Evolutionary conservation across 2,888 invertebrate species (phyloP).

Genomic region (Eilema depressum): DNA sequence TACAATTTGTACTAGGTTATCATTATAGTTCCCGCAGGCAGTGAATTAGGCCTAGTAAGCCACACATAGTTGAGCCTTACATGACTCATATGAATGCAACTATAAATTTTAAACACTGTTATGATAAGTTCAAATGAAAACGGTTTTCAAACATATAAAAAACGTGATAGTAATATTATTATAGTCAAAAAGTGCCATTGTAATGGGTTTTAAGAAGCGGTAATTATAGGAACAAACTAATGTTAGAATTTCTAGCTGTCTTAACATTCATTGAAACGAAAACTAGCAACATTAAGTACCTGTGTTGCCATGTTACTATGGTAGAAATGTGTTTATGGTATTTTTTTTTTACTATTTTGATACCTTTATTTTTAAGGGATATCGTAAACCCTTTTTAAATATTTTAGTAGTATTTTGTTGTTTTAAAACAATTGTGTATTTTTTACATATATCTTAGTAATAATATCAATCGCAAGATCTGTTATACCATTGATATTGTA

Average conservation of each 20-base stretch:
- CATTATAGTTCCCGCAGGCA: background rate
- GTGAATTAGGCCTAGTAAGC: background rate
- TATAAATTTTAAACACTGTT: background rate
- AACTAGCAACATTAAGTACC: conserved; percentile 22
- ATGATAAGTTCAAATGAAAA: background rate
- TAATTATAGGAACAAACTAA: conserved; percentile 47
- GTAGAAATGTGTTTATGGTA: conserved; percentile 17
- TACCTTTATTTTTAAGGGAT: conserved; percentile 16
- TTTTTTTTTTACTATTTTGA: conserved; percentile 18
- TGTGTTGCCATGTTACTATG: conserved; percentile 23
- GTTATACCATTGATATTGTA: conserved; percentile 79
- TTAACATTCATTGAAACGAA: background rate
- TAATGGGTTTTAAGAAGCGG: conserved; percentile 47
- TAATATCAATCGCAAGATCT: conserved; percentile 63
- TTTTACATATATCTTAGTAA: conserved; percentile 38
- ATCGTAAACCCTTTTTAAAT: conserved; percentile 20
- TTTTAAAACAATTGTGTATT: conserved; percentile 38
- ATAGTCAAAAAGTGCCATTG: conserved; percentile 74
- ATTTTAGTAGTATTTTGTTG: conserved; percentile 36
- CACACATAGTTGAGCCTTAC: background rate
- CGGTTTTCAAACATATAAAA: conserved; percentile 50
- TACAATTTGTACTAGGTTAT: background rate
- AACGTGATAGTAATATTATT: conserved; percentile 62
- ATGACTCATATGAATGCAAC: background rate
- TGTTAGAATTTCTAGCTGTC: conserved; percentile 16